phyloP scores from a whole-genome alignment of 2,797 vertebrate species.

The Scolopax rusticola region DNA sequence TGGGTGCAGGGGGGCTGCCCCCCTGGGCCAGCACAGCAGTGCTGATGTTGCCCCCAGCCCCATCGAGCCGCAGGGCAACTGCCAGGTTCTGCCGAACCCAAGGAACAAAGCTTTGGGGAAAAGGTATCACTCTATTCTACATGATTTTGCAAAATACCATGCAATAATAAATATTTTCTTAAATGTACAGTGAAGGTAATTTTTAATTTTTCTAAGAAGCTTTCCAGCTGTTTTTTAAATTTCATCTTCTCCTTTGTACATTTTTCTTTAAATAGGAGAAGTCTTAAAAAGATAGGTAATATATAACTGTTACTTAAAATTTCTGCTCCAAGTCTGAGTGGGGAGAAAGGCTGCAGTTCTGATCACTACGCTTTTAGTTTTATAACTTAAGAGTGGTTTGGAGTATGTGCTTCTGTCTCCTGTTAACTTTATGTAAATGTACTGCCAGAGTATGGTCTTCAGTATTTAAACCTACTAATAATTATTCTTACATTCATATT shows the following conservation, averaged over 20 bases:
- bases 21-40: accelerated
- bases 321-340: background rate
- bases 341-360: background rate
- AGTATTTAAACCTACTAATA: background rate
- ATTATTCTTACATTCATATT: slow-evolving; percentile 9
- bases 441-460: background rate
- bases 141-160: background rate
- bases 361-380: background rate
- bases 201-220: background rate
- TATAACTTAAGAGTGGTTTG: background rate
- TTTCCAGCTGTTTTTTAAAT: background rate
- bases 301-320: background rate
- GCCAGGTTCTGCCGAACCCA: accelerated
- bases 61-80: background rate
- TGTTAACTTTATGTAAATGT: background rate
- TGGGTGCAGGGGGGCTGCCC: background rate
- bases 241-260: background rate
- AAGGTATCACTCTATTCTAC: background rate
- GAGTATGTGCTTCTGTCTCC: background rate
- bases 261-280: background rate
- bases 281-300: background rate
- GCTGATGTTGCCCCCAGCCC: background rate
- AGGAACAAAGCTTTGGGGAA: background rate
- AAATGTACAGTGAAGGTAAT: accelerated
- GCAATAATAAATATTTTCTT: background rate